Percentiles rank a stretch among this genome's conserved stretches.
Evolutionary conservation across 2,797 vertebrate species (phyloP).

Genomic region (Eupleurogrammus muticus): DNA sequence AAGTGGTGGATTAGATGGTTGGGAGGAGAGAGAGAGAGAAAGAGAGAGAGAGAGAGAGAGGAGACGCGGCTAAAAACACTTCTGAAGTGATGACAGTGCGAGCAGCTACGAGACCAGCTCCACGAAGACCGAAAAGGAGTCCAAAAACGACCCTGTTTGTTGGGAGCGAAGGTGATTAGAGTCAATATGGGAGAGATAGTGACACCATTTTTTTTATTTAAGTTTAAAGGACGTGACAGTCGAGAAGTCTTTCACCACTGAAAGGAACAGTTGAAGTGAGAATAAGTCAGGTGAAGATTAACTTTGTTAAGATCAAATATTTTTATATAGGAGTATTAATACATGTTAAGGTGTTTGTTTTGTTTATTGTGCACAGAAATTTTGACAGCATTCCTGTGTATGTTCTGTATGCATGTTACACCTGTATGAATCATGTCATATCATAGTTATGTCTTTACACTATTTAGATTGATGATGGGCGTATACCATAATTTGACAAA

Average conservation of each 20-base stretch:
- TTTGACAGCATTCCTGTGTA: not conserved
- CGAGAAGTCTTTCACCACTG: not conserved
- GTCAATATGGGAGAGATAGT: not conserved
- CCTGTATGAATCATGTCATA: not conserved
- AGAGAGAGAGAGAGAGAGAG: too few relatives aligned
- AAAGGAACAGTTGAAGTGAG: not conserved
- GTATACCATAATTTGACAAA: not conserved
- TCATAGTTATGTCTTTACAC: not conserved
- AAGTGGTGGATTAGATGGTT: not conserved
- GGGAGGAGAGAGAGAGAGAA: too few relatives aligned
- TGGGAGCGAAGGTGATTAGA: not conserved
- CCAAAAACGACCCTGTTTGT: too few relatives aligned
- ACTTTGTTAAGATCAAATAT: slow-evolving; percentile 13
- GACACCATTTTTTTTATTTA: not conserved
- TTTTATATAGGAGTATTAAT: not conserved
- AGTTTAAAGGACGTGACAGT: not conserved
- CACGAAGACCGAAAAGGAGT: not conserved
- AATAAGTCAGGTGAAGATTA: slow-evolving; percentile 4
- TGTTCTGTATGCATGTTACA: not conserved
- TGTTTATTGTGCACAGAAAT: too few relatives aligned
- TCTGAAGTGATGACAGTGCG: slow-evolving; percentile 36
- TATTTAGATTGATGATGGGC: not conserved
- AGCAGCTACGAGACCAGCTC: slow-evolving; percentile 12
- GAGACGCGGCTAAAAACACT: slow-evolving; percentile 34
- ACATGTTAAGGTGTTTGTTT: not conserved